A percentile compares a stretch with the other conserved stretches of the same genome.
These are phyloP conservation scores for rabbit (Oryctolagus cuniculus) DNA, from an alignment of 2,113 vertebrate species.

Conservation along the genomic window DNA sequence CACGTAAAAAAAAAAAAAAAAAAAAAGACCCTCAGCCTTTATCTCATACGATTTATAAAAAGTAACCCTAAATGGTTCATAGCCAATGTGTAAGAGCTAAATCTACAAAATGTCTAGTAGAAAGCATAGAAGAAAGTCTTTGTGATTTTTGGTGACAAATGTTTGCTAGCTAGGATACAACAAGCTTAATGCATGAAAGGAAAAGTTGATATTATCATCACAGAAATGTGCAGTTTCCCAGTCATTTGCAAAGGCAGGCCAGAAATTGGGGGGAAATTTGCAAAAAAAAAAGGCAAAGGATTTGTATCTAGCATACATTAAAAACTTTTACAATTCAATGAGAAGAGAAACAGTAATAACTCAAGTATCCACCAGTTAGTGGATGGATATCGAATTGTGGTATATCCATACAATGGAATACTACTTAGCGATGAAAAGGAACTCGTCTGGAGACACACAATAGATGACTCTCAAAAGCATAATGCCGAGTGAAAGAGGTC, in stretches of 20 bases:
- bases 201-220: not conserved
- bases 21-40: not conserved
- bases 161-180: not conserved
- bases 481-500: not conserved
- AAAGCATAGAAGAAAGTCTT: not conserved
- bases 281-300: not conserved
- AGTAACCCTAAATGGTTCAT: not conserved
- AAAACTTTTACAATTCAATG: not conserved
- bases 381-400: not conserved
- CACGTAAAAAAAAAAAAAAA: too few species aligned
- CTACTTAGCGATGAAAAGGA: not conserved
- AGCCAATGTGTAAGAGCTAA: not conserved
- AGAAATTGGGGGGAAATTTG: not conserved
- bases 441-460: fast-evolving
- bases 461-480: not conserved
- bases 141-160: not conserved
- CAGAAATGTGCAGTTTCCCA: not conserved
- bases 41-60: not conserved
- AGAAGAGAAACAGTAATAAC: not conserved
- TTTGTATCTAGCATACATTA: not conserved
- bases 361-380: too few species aligned
- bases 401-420: not conserved
- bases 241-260: not conserved
- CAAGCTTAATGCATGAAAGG: not conserved
- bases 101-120: not conserved